A percentile compares a stretch with the other conserved stretches of the same genome.
Evolutionary conservation across 2,113 vertebrate genomes (phyloP).

Genomic region (Menura novaehollandiae): DNA sequence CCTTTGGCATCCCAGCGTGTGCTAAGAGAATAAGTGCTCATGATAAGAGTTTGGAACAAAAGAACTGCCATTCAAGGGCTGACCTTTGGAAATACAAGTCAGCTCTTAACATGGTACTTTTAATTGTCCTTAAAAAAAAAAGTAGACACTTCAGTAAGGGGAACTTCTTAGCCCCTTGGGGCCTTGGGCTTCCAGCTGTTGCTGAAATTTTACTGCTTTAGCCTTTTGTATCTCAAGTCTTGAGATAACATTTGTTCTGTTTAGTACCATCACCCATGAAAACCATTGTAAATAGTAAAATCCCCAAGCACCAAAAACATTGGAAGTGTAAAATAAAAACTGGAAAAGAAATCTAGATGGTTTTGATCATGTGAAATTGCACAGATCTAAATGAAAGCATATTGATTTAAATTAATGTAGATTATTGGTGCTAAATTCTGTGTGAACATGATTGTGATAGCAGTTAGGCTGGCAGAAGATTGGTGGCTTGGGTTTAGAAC

Average conservation of each 20-base stretch:
- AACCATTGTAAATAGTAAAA: neutral
- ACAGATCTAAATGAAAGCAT: neutral
- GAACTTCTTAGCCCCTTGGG: neutral
- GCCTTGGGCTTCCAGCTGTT: constrained; percentile 40
- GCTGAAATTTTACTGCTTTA: constrained; percentile 5
- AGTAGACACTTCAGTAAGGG: neutral
- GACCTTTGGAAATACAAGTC: constrained; percentile 34
- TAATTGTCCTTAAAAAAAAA: neutral
- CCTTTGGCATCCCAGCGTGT: constrained; percentile 7
- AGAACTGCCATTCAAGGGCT: neutral
- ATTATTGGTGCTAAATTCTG: neutral
- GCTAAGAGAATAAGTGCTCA: too few species aligned
- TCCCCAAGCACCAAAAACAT: neutral
- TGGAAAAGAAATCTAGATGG: neutral
- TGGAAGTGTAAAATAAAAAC: neutral
- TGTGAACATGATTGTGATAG: neutral
- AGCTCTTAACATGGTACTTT: constrained; percentile 16
- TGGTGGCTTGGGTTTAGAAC: neutral
- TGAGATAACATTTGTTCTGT: neutral
- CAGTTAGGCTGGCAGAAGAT: accelerated
- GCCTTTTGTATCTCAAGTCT: constrained; percentile 24
- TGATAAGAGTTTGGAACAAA: constrained; percentile 16
- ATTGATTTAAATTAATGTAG: neutral
- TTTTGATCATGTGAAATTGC: neutral
- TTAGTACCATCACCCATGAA: neutral